Percentiles rank a stretch among this genome's conserved stretches.
Evolutionary conservation across 2,888 invertebrate species (phyloP).

Genomic region (Notocelia uddmanniana): DNA sequence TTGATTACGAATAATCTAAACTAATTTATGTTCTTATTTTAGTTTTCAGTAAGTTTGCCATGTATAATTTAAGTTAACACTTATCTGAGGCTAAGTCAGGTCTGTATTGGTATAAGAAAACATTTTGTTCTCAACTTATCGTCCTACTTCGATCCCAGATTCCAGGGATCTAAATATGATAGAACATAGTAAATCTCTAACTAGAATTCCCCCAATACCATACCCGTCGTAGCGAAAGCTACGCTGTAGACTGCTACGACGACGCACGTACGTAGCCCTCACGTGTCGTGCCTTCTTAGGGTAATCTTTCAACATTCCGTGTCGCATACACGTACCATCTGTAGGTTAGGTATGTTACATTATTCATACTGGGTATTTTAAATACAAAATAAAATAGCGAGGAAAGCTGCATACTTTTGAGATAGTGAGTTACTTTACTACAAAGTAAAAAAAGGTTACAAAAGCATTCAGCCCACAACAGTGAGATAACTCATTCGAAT

Average conservation of each 20-base stretch:
- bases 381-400: background rate
- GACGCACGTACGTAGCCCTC: slow-evolving; percentile 8
- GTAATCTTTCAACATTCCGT: background rate
- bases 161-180: background rate
- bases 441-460: too few species aligned
- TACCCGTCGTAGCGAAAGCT: slow-evolving; percentile 3
- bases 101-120: too few species aligned
- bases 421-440: too few species aligned
- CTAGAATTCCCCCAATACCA: background rate
- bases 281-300: slow-evolving; percentile 4
- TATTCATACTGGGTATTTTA: slow-evolving; percentile 8
- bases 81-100: too few species aligned
- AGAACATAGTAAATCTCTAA: background rate
- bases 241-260: slow-evolving; percentile 36
- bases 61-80: too few species aligned
- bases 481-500: too few species aligned
- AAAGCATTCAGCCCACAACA: too few species aligned
- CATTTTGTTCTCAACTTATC: background rate
- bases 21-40: too few species aligned
- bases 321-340: background rate
- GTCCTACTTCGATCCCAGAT: background rate
- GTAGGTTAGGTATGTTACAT: background rate
- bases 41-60: too few species aligned
- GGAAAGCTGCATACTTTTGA: too few species aligned
- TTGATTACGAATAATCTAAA: background rate